Evolutionary conservation across 2,888 invertebrate species (phyloP).

Genomic region (Acrocera orbiculus): DNA sequence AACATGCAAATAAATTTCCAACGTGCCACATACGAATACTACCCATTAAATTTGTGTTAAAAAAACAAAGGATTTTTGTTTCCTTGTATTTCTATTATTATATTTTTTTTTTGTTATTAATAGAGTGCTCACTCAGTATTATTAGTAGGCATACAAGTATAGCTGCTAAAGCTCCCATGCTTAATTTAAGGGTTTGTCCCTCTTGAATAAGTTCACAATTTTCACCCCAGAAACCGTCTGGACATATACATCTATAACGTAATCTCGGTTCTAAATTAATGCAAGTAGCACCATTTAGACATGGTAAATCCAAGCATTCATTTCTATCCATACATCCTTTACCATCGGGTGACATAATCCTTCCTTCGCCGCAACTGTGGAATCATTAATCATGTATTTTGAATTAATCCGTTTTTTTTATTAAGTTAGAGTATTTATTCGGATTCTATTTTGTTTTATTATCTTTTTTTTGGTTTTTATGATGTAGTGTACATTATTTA

Average conservation of each 20-base stretch:
- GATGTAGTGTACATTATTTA: no score
- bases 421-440: background rate
- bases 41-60: background rate
- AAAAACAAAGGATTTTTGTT: background rate
- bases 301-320: constrained; percentile 86
- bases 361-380: constrained; percentile 79
- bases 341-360: constrained; percentile 72
- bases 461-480: no score
- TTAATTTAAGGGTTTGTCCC: constrained; percentile 85
- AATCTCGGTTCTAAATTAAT: constrained; percentile 79
- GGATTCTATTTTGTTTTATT: constrained; percentile 1
- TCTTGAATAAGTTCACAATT: constrained; percentile 88
- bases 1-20: background rate
- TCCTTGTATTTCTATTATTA: background rate
- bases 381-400: constrained; percentile 5
- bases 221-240: constrained; percentile 84
- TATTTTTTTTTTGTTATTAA: constrained; percentile 1
- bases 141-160: constrained; percentile 94
- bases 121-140: constrained; percentile 73
- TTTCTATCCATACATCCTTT: constrained; percentile 91
- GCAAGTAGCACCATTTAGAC: constrained; percentile 83
- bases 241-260: constrained; percentile 75
- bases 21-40: background rate
- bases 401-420: constrained; percentile 2
- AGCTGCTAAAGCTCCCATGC: constrained; percentile 92